Base-by-base conservation (phyloP, 2,113 vertebrate species). In the Elanus axillaris region DNA sequence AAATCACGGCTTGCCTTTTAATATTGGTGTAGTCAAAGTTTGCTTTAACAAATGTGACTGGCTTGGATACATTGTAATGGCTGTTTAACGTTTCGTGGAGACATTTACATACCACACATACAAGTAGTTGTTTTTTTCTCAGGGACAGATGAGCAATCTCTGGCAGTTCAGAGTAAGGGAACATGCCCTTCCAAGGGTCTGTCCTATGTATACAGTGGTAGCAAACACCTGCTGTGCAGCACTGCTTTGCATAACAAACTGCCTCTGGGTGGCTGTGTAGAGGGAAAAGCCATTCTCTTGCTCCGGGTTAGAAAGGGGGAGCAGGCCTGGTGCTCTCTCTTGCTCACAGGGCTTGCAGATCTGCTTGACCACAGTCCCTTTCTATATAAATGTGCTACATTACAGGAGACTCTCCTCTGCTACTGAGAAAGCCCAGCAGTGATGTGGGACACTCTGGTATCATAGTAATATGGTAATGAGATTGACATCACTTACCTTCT, bases 301-400 rank as follows among this genome's bases (percentile, higher is more conserved):
- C 4, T 59, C 19, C 25, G 13, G 45, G 42, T 56, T 3, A 9
- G 53, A 63, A 86, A 16, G 19, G 1, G 9, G 32, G 34, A 69
- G 78, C 27, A 74, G 64, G 55, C 17, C 38, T 34, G 21, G 42
- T 69, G 43, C 17, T 40, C 48, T 48, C 31, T 67, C 25, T 47
- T 19, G 8, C 20, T 69, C 50, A 17, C 36, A 76, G 3, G 2
- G 16, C 0, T 0, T 26, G 23, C 36, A 79, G n/a, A 55, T 80
- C 17, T 66, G 23, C 20, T 38, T 72, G 18, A 52, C 18, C 10
- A 15, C 11, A 6, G 23, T 16, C 19, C 7, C 34, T 55, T 77
- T 59, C 13, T 23, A 10, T 16, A 20, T 7, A 45, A n/a, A 80
- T 20, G 19, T 52, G 55, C 32, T 64, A 1, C n/a, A 52, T 60